Evolutionary conservation across 2,113 vertebrate species (phyloP), one percentile per base, ranked within the genome.

Genomic region (Myodes glareolus): DNA sequence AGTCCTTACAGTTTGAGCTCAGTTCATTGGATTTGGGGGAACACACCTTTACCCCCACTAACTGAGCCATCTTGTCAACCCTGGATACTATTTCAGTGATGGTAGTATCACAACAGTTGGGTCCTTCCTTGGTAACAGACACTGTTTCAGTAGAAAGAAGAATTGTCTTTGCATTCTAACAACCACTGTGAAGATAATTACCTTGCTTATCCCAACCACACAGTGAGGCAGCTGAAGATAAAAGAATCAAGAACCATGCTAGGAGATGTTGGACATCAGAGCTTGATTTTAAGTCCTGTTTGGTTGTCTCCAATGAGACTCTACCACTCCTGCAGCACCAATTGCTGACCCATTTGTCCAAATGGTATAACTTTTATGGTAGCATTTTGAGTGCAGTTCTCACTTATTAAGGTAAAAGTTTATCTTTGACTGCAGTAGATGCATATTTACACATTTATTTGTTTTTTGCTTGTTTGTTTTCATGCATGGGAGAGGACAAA

Each of bases 381-480:
- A 68, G 4, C 63, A 72, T 65, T 84, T 85, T 45, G 90, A 81
- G 31, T 90, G 3, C 27, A 50, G 76, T 70, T 42, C 39, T 94
- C 52, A 61, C 52, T 81, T 88, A 85, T 42, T 91, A 85, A 90
- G 47, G 82, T 52, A 73, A 81, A 86, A 50, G 63, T 81, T 31
- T 27, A 33, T 87, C 31, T 95, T 63, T 92, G 63, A 21, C 27
- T 75, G 3, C 78, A 72, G 84, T 85, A 75, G 50, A 52, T 52
- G 27, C 63, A 55, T 42, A 9, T 78, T 90, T 88, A 36, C 45
- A 23, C 45, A 75, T 7, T 84, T 63, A 16, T 89, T 70, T 92
- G 47, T 29, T 65, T 65, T 29, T 92, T 88, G n/a, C n/a, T n/a
- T n/a, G n/a, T 93, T 88, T 72, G 33, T 72, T 94, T 73, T 72